A percentile compares a stretch with the other conserved stretches of the same genome.
These are phyloP conservation scores for Leucopternis melanops DNA, from an alignment of 2,113 vertebrate species.

Conservation along the genomic window DNA sequence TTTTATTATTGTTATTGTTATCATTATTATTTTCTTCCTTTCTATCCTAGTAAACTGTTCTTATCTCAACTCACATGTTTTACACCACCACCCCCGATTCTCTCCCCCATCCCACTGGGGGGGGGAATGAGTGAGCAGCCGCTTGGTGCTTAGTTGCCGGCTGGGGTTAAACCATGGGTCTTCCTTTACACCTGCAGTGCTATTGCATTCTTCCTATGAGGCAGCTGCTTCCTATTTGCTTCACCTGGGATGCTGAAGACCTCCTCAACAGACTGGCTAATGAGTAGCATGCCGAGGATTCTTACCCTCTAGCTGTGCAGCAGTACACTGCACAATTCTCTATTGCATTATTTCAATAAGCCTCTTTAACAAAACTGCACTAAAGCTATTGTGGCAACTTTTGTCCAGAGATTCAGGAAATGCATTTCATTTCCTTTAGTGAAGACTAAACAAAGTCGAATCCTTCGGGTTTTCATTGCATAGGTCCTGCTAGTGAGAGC, in stretches of 20 bases:
- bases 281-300: neutral
- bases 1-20: too few relatives aligned
- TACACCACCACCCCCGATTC: too few relatives aligned
- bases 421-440: conserved; percentile 27
- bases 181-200: neutral
- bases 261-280: neutral
- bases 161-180: neutral
- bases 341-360: neutral
- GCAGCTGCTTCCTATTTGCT: neutral
- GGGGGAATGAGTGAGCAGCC: too few relatives aligned
- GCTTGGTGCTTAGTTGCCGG: too few relatives aligned
- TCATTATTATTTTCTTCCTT: too few relatives aligned
- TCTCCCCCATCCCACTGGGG: too few relatives aligned
- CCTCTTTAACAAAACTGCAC: neutral
- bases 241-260: neutral
- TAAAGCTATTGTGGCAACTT: neutral
- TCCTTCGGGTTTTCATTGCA: neutral
- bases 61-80: too few relatives aligned
- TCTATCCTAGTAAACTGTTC: too few relatives aligned
- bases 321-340: neutral
- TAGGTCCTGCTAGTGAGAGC: neutral
- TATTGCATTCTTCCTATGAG: neutral
- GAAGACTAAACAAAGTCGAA: neutral
- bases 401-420: conserved; percentile 28
- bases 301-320: neutral